Evolutionary conservation across 1,140 invertebrate genomes (phyloP).

Genomic region (Zaprionus gabonicus): DNA sequence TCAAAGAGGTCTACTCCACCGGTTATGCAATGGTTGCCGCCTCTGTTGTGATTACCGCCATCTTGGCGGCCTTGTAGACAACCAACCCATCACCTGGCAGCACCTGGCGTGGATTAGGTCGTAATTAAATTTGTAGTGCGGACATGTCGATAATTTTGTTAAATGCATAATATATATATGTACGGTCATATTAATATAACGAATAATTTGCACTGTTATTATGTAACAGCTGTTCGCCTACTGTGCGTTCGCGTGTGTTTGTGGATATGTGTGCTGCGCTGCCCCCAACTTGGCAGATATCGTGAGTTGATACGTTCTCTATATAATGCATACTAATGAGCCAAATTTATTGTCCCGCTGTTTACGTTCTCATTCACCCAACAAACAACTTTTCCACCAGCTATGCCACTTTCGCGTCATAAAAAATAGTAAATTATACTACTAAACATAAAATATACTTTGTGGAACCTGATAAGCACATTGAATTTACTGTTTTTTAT

Average conservation of each 20-base stretch:
- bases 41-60: conserved; percentile 72
- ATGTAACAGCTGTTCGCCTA: conserved; percentile 47
- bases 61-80: conserved; percentile 73
- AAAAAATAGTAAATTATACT: background rate
- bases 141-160: conserved; percentile 52
- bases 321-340: conserved; percentile 20
- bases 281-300: background rate
- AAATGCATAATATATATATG: conserved; percentile 70
- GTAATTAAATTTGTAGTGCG: conserved; percentile 58
- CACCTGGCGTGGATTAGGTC: conserved; percentile 1
- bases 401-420: background rate
- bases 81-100: background rate
- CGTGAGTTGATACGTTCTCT: conserved; percentile 7
- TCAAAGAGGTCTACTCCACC: conserved; percentile 89
- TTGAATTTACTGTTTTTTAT: background rate
- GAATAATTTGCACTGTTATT: conserved; percentile 46
- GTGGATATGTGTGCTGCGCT: background rate
- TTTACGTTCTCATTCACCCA: background rate
- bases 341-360: conserved; percentile 10
- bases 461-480: background rate
- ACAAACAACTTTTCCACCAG: background rate
- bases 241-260: background rate
- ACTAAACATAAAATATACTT: background rate
- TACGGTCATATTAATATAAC: conserved; percentile 63
- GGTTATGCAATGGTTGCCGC: conserved; percentile 87